Evolutionary conservation across 2,888 invertebrate species (phyloP).

Genomic region (Standfussiana lucernea): DNA sequence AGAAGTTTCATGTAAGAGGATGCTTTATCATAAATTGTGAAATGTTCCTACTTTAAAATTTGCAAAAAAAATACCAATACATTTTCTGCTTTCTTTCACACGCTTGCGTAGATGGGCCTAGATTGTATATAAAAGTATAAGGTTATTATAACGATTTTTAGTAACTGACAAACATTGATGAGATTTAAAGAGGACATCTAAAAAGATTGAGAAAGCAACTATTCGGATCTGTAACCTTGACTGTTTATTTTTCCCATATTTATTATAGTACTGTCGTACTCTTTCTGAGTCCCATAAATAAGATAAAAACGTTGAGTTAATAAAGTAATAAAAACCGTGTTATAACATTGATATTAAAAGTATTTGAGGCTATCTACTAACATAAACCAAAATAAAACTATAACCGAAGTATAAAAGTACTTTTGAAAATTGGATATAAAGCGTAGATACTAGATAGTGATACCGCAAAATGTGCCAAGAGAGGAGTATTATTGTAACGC

Average conservation of each 20-base stretch:
- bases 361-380: conserved; percentile 25
- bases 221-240: neutral
- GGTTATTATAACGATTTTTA: conserved; percentile 3
- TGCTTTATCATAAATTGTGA: conserved; percentile 17
- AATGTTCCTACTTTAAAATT: conserved; percentile 1
- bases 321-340: conserved; percentile 25
- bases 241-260: neutral
- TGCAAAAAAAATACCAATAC: neutral
- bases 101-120: neutral
- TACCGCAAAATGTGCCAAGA: conserved; percentile 63
- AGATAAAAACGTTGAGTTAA: conserved; percentile 14
- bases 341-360: conserved; percentile 27
- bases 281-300: neutral
- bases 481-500: conserved; percentile 74
- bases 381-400: conserved; percentile 31
- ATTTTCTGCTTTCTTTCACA: conserved; percentile 5
- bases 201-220: conserved; percentile 3
- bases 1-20: conserved; percentile 5
- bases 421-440: conserved; percentile 56
- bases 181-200: neutral
- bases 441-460: conserved; percentile 40
- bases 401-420: conserved; percentile 35
- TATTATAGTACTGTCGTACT: neutral
- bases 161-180: neutral
- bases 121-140: neutral